phyloP scores from a whole-genome alignment of 35 echinoderm and acorn worm species.

The Strongylocentrotus purpuratus region DNA sequence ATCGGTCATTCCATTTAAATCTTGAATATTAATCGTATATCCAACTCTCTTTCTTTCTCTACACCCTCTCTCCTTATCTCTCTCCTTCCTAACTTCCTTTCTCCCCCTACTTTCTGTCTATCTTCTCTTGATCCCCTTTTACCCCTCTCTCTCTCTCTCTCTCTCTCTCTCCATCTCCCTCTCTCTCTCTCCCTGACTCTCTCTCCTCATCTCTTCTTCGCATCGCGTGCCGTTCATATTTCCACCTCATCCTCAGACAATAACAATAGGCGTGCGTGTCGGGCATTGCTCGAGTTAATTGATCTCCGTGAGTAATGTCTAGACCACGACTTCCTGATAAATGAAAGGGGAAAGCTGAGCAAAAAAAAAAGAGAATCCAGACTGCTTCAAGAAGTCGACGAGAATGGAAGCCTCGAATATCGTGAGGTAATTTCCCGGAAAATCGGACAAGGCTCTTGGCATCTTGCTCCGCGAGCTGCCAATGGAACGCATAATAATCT shows the following conservation, averaged over 20 bases:
- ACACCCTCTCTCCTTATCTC: not conserved
- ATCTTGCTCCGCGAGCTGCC: not conserved
- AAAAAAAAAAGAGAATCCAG: not conserved
- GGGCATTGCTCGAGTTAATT: constrained; percentile 23
- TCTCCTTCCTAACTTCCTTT: not conserved
- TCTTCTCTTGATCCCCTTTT: too few relatives aligned
- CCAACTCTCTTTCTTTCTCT: not conserved
- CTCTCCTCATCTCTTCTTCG: not conserved
- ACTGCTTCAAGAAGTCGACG: not conserved
- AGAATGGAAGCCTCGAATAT: not conserved
- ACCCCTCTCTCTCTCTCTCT: not conserved
- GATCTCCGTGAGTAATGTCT: constrained; percentile 28
- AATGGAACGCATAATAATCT: not conserved
- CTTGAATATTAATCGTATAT: not conserved
- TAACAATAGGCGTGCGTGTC: constrained; percentile 32
- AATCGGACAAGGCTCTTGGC: not conserved
- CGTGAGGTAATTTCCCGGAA: constrained; percentile 1
- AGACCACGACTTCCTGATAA: constrained; percentile 21
- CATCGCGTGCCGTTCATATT: constrained; percentile 38
- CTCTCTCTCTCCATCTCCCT: not conserved
- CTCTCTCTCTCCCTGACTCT: not conserved
- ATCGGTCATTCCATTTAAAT: not conserved
- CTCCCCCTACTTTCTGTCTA: too few relatives aligned
- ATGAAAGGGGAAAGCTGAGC: not conserved
- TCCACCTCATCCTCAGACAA: constrained; percentile 6